Base-by-base conservation (phyloP, 1,140 invertebrate genomes). In the Bombus fervidus region DNA sequence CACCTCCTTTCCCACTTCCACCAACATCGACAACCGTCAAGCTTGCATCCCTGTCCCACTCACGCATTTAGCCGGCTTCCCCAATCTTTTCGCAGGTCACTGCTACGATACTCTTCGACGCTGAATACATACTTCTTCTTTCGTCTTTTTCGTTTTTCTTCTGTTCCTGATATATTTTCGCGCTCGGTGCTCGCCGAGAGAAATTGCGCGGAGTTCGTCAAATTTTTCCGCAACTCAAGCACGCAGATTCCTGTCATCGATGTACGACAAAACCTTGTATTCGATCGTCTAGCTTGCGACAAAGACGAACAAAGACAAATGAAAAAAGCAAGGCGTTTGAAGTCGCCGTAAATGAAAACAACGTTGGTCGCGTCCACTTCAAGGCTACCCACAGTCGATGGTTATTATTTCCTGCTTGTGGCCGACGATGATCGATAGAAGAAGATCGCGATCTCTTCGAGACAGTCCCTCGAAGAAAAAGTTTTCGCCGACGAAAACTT, bases 1-100 rank as follows among this genome's bases (percentile, higher is more conserved):
- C 85, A 86, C 86, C 88, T 89, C 89, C 91, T 91, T 84, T 88
- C 88, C 86, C 86, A 90, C 89, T 87, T 87, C 82, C 90, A 37
- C 79, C 79, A 47, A 57, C 83, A 57, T 74, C 83, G 83, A 85
- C 83, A 81, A 85, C 83, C 83, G 78, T 73, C 82, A 76, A 53
- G 31, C 81, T 90, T 80, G 82, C 85, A 86, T 88, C 89, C 66
- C 85, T 89, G 84, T 90, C 82, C 78, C 77, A 71, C 77, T 77
- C 72, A 71, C 80, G 86, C 88, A 87, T 80, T 87, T 87, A 66
- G 78, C 86, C 74, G 86, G 81, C 82, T 87, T 90, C 89, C 85
- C 69, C 84, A 87, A 87, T 83, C 85, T 85, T 89, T 87, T 66
- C 64, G 74, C 79, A 74, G 85, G 85, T 87, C 87, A 64, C 78